A percentile compares a stretch with the other conserved stretches of the same genome.
Evolutionary conservation across 2,888 invertebrate species (phyloP).

Genomic region (Aphodius sticticus): DNA sequence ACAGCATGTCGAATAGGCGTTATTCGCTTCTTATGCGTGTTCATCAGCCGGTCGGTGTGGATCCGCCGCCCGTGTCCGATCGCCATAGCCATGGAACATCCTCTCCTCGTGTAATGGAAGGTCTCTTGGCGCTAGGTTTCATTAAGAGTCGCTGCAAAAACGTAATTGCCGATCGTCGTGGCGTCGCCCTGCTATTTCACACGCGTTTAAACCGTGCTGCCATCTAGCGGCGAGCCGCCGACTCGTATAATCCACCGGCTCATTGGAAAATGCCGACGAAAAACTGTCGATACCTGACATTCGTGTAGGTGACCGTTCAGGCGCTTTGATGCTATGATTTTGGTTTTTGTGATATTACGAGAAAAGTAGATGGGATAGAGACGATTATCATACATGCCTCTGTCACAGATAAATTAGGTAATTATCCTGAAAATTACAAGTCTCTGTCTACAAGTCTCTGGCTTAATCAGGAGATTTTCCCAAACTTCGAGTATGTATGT

Average conservation of each 20-base stretch:
- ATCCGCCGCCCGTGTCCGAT: not conserved
- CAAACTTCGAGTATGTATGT: too few species aligned
- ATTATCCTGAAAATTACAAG: too few species aligned
- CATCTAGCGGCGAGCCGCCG: not conserved
- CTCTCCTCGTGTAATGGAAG: not conserved
- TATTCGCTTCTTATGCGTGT: conserved; percentile 4
- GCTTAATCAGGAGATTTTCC: too few species aligned
- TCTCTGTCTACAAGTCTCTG: too few species aligned
- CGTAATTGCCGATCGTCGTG: not conserved
- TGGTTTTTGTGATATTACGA: too few species aligned
- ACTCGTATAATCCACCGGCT: not conserved
- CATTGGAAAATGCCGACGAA: not conserved
- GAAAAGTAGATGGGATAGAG: too few species aligned
- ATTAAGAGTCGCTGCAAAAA: not conserved
- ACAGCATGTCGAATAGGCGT: not conserved
- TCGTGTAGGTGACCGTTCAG: too few species aligned
- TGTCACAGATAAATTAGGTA: too few species aligned
- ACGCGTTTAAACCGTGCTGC: too few species aligned
- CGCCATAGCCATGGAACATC: not conserved
- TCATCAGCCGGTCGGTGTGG: not conserved
- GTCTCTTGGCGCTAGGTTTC: not conserved
- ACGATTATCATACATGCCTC: too few species aligned
- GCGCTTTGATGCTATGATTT: too few species aligned
- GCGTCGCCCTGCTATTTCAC: not conserved
- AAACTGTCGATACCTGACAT: not conserved